Conservation (phyloP, 2,113 vertebrate genomes). For the Scartelaos histophorus region DNA sequence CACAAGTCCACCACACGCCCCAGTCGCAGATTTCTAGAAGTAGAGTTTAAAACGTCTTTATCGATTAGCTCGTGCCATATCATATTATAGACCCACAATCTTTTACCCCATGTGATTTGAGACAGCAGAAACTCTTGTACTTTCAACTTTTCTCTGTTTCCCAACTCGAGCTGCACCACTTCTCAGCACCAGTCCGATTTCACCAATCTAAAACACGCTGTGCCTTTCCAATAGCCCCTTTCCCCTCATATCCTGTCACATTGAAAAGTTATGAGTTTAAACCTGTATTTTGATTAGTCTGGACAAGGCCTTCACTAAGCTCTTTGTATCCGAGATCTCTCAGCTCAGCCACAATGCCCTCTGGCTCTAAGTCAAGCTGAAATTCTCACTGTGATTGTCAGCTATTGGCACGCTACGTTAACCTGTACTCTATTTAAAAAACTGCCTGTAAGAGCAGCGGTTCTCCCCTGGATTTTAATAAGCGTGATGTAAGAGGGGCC, state of each 20-base stretch:
- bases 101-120: neutral
- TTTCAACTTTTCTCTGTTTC: too few relatives aligned
- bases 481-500: conserved; percentile 51
- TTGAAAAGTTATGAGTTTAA: conserved; percentile 2
- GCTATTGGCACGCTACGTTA: conserved; percentile 31
- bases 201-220: neutral
- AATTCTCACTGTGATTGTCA: conserved; percentile 23
- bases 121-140: neutral
- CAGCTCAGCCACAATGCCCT: neutral
- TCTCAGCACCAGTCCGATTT: neutral
- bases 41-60: neutral
- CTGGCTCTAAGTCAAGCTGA: conserved; percentile 8
- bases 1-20: neutral
- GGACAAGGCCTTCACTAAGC: conserved; percentile 1
- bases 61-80: neutral
- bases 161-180: neutral
- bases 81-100: neutral
- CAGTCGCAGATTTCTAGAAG: neutral
- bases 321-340: conserved; percentile 10
- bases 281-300: conserved; percentile 3
- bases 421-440: conserved; percentile 42
- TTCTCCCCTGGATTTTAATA: conserved; percentile 56
- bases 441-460: conserved; percentile 45
- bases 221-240: neutral
- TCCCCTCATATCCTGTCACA: neutral